Percentiles rank a stretch among this genome's conserved stretches.
phyloP scores from a whole-genome alignment of 2,113 vertebrate genomes.

The Anser cygnoides region DNA sequence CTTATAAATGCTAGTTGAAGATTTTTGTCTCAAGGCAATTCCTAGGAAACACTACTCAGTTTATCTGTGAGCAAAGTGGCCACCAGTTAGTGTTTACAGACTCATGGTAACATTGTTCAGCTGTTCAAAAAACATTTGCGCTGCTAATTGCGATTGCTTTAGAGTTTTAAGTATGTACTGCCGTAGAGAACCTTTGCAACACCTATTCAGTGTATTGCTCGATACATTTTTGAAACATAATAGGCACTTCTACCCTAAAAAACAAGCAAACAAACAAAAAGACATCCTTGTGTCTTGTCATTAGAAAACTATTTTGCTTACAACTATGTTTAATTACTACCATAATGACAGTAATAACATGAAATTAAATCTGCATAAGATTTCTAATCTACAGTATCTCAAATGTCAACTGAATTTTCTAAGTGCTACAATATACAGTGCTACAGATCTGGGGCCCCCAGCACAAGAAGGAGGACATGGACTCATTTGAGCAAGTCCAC shows the following conservation, averaged over 20 bases:
- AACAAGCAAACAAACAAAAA: not conserved
- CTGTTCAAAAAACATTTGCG: not conserved
- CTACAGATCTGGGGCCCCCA: too few species aligned
- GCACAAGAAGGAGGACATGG: too few species aligned
- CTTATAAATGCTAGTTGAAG: not conserved
- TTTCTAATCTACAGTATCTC: not conserved
- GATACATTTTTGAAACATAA: not conserved
- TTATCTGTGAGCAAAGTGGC: not conserved
- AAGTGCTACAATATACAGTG: not conserved
- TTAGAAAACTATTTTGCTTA: not conserved
- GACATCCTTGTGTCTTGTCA: not conserved
- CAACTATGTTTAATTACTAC: not conserved
- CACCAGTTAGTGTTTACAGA: not conserved
- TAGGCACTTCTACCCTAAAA: not conserved
- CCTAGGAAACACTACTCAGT: not conserved
- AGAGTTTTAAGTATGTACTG: not conserved
- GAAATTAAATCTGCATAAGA: not conserved
- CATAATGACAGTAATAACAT: not conserved
- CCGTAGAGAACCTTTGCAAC: not conserved
- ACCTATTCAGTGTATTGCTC: not conserved
- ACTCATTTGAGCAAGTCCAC: too few species aligned
- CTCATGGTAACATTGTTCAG: not conserved
- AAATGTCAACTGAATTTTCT: not conserved
- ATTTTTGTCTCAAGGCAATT: not conserved
- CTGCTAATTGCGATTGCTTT: not conserved